phyloP scores from a whole-genome alignment of 2,113 vertebrate genomes.

The Hemiscyllium ocellatum region DNA sequence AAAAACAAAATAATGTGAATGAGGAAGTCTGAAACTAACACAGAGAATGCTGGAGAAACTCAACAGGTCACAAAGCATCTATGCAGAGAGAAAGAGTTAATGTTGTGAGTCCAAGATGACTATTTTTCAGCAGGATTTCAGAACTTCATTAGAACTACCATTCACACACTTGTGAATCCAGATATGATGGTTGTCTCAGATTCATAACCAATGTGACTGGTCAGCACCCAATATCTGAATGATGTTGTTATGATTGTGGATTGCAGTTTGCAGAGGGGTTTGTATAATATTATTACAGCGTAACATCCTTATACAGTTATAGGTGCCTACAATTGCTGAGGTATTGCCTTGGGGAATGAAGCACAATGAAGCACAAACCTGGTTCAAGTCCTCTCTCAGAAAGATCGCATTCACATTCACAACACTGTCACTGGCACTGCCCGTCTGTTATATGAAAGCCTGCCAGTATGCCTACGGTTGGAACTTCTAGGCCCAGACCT shows the following conservation, averaged over 20 bases:
- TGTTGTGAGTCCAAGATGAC: no score
- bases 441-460: no score
- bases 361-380: neutral
- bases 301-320: neutral
- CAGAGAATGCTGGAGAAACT: no score
- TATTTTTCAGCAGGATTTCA: no score
- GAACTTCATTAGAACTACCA: neutral
- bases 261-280: neutral
- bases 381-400: neutral
- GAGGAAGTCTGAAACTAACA: no score
- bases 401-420: neutral
- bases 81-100: no score
- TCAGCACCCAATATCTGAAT: neutral
- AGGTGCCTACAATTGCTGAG: neutral
- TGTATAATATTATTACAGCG: neutral
- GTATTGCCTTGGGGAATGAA: neutral
- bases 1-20: no score
- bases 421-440: no score
- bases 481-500: no score
- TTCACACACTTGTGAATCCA: neutral
- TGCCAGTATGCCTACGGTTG: no score
- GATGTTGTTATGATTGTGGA: neutral
- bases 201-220: neutral
- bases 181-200: neutral
- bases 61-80: no score